Percentiles rank a stretch among this genome's conserved stretches.
Evolutionary conservation across 2,888 invertebrate species (phyloP).

Genomic region (Campoplex nolae): DNA sequence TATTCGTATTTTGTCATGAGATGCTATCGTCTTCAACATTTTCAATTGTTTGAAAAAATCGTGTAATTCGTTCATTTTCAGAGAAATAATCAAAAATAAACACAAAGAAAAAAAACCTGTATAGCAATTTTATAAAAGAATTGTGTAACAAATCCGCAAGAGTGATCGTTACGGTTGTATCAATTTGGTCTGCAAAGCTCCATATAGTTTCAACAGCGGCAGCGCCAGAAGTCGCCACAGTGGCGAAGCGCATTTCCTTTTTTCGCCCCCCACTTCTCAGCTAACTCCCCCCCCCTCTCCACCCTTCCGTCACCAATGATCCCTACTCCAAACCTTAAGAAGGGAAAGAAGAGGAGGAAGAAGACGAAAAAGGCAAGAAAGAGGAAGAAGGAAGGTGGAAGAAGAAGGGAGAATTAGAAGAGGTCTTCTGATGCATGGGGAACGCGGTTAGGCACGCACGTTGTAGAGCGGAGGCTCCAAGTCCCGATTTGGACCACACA

Average conservation of each 20-base stretch:
- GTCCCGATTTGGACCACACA: conserved; percentile 87
- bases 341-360: not conserved
- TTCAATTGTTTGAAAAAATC: not conserved
- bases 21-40: not conserved
- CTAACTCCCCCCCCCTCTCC: conserved; percentile 72
- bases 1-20: not conserved
- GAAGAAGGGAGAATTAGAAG: conserved; percentile 47
- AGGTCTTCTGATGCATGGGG: conserved; percentile 57
- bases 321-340: conserved; percentile 2
- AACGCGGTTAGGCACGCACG: conserved; percentile 68
- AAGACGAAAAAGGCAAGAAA: conserved; percentile 14
- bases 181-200: conserved; percentile 11
- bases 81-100: not conserved
- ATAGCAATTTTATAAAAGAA: not conserved
- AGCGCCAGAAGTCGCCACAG: conserved; percentile 46
- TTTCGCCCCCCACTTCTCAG: conserved; percentile 60
- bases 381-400: conserved; percentile 50
- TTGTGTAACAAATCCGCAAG: conserved; percentile 9
- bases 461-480: conserved; percentile 70
- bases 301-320: conserved; percentile 65
- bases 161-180: conserved; percentile 1
- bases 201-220: conserved; percentile 44
- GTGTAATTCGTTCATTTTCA: not conserved
- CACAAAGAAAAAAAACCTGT: not conserved
- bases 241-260: conserved; percentile 54